Percentiles rank a stretch among this genome's conserved stretches.
Conservation (phyloP, 2,113 vertebrate species). For the Callopanchax toddi region DNA sequence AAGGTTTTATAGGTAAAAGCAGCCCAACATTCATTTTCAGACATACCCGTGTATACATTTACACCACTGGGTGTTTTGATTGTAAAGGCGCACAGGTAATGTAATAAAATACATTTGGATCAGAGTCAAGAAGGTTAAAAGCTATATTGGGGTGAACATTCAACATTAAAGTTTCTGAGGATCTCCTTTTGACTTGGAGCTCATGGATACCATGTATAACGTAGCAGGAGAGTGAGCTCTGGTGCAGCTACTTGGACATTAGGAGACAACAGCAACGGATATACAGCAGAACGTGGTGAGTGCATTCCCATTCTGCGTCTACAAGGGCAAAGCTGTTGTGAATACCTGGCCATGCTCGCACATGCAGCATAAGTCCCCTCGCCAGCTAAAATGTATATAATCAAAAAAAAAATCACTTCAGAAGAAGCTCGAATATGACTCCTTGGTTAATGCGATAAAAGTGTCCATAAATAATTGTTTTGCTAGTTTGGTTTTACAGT, state of each 20-base stretch:
- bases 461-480: constrained; percentile 43
- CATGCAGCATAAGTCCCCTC: constrained; percentile 3
- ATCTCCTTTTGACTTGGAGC: constrained; percentile 50
- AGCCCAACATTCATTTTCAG: constrained; percentile 32
- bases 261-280: constrained; percentile 17
- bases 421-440: constrained; percentile 21
- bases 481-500: constrained; percentile 73
- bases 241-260: constrained; percentile 27
- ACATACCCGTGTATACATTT: constrained; percentile 38
- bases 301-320: constrained; percentile 25
- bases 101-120: constrained; percentile 25
- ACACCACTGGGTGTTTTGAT: neutral
- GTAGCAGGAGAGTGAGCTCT: constrained; percentile 44
- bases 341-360: constrained; percentile 3
- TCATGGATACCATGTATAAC: constrained; percentile 90
- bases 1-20: constrained; percentile 32
- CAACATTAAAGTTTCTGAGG: constrained; percentile 21
- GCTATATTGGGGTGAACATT: constrained; percentile 27
- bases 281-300: constrained; percentile 39
- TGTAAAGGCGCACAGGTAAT: constrained; percentile 46
- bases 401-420: constrained; percentile 19
- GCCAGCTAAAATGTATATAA: no score
- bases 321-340: constrained; percentile 6
- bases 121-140: constrained; percentile 18
- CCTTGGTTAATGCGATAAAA: constrained; percentile 26